phyloP scores from a whole-genome alignment of 2,888 invertebrate genomes.

The Xestia sexstrigata region DNA sequence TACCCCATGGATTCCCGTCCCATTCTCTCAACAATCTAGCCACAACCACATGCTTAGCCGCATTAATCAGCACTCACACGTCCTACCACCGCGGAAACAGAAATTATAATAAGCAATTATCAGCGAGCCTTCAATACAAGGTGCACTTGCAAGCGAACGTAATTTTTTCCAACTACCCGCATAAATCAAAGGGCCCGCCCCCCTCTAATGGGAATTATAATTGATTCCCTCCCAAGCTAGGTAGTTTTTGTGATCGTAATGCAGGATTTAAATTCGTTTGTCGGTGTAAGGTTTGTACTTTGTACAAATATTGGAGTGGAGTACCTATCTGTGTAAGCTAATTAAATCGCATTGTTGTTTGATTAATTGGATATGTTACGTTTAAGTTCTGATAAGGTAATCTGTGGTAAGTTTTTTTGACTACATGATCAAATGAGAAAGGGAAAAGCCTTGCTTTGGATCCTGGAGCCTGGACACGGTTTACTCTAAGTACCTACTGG shows the following conservation, averaged over 20 bases:
- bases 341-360: constrained; percentile 56
- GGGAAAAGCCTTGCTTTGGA: no score
- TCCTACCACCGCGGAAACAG: constrained; percentile 51
- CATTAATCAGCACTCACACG: constrained; percentile 45
- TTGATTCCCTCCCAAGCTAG: constrained; percentile 79
- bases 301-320: constrained; percentile 58
- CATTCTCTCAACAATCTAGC: not conserved
- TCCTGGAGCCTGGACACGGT: not conserved
- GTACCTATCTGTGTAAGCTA: constrained; percentile 46
- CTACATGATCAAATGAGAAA: not conserved
- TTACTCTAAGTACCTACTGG: not conserved
- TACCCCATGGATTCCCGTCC: constrained; percentile 4
- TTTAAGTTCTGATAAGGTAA: not conserved
- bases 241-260: constrained; percentile 70
- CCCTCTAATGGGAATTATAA: constrained; percentile 82
- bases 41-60: constrained; percentile 27
- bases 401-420: not conserved
- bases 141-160: constrained; percentile 66
- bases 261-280: constrained; percentile 66
- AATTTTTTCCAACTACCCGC: constrained; percentile 67
- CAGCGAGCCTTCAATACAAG: constrained; percentile 64
- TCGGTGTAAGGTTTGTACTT: constrained; percentile 53
- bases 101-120: constrained; percentile 67
- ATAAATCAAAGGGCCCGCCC: constrained; percentile 79
- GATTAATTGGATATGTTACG: constrained; percentile 36